Evolutionary conservation across 1,140 invertebrate genomes (phyloP).

Genomic region (Micrasema minimum): DNA sequence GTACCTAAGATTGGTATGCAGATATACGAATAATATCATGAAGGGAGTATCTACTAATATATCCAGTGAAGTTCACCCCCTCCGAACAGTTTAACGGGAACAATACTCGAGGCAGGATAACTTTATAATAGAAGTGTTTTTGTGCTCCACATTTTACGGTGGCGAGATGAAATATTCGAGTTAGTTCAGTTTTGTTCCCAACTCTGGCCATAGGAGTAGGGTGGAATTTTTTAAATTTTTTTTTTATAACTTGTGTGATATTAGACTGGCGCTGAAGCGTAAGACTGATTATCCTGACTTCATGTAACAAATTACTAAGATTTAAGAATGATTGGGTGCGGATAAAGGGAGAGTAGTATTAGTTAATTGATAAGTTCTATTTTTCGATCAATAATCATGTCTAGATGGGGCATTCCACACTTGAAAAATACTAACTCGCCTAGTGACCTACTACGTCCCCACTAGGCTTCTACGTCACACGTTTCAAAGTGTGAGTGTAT

Average conservation of each 20-base stretch:
- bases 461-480: too few relatives aligned
- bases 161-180: conserved; percentile 50
- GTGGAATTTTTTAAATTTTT: background rate
- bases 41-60: too few relatives aligned
- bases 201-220: background rate
- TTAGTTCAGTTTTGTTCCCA: conserved; percentile 43
- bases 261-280: background rate
- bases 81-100: conserved; percentile 35
- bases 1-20: too few relatives aligned
- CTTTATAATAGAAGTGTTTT: conserved; percentile 54
- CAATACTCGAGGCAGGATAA: conserved; percentile 52
- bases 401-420: too few relatives aligned
- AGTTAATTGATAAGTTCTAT: too few relatives aligned
- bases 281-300: background rate
- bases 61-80: background rate
- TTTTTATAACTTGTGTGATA: background rate
- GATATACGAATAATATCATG: too few relatives aligned
- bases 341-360: too few relatives aligned
- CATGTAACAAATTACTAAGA: background rate
- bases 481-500: too few relatives aligned
- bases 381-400: too few relatives aligned
- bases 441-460: too few relatives aligned
- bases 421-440: too few relatives aligned
- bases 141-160: conserved; percentile 48
- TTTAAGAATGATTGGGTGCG: too few relatives aligned